Base-by-base conservation (phyloP, 2,113 vertebrate species). In the Orthonyx spaldingii region DNA sequence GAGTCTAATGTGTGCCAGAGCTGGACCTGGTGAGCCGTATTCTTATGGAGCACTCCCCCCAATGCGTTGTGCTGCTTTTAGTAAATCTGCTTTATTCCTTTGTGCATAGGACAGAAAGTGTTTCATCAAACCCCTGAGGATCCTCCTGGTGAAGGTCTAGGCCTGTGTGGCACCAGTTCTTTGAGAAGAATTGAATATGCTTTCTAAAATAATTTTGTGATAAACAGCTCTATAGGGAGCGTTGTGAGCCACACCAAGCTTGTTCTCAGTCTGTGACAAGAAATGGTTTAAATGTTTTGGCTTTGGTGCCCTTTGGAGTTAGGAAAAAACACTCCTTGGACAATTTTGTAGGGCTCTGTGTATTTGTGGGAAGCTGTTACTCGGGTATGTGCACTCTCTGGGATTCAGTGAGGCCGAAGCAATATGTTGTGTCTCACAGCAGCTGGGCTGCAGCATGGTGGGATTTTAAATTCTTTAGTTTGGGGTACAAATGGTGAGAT, bases 181-280 rank as follows among this genome's bases (percentile, higher is more conserved):
- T 68, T 46, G 52, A 47, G 56, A 52, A 91, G 28, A 32, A 30
- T 22, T 52, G 22, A 60, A 50, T 2, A 0, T 69, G 13, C 32
- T 49, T 79, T 68, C 37, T 53, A 3, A 87, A 68, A 71, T 26
- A 47, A n/a, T 26, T 75, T 59, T 41, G 37, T 71, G 46, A 28
- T 49, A 42, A 50, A 27, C 18, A 21, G 16, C 41, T 79, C 24
- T 11, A 13, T 27, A 15, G 78, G 71, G 70, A 78, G 39, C 27
- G 4, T 33, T 20, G 0, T 2, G 1, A 79, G 23, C 47, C 5
- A 2, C 7, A 6, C 26, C 0, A 0, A 30, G 30, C 44, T 93
- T 87, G 50, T 52, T 69, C 23, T 52, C 35, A 27, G 21, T 47
- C 30, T 87, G 39, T 59, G 44, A 33, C 47, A 63, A 47, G 39